phyloP scores from a whole-genome alignment of 2,797 vertebrate species.

The Nyctibius grandis region DNA sequence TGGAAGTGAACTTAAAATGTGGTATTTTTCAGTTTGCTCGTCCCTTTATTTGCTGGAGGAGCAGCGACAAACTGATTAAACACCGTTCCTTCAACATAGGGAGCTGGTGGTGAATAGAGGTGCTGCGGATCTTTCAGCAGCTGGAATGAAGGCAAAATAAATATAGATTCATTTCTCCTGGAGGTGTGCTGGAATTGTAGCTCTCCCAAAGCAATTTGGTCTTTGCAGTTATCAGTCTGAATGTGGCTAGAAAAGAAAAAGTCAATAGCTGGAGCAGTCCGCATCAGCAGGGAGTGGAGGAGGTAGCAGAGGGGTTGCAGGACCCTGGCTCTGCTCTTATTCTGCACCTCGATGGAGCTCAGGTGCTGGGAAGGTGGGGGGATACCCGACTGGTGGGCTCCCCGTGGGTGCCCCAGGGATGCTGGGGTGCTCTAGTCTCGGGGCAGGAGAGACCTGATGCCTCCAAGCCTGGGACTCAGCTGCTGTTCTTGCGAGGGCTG shows the following conservation, averaged over 20 bases:
- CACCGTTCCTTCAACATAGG: neutral
- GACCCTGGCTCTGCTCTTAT: neutral
- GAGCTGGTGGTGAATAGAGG: neutral
- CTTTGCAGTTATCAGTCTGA: neutral
- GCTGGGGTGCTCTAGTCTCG: neutral
- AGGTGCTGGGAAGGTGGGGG: neutral
- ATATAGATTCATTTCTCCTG: neutral
- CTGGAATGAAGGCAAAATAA: neutral
- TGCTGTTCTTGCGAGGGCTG: neutral
- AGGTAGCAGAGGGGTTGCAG: neutral
- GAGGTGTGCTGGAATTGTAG: neutral
- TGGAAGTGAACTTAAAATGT: neutral
- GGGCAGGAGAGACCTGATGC: neutral
- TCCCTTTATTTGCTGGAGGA: neutral
- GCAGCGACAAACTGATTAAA: neutral
- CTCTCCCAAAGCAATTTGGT: neutral
- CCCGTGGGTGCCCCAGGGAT: rapidly evolving
- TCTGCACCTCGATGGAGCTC: neutral
- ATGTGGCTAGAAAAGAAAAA: neutral
- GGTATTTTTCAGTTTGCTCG: neutral
- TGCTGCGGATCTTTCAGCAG: neutral
- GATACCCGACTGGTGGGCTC: neutral
- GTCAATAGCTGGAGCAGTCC: neutral
- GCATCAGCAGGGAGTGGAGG: rapidly evolving
- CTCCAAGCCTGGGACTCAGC: neutral